Evolutionary conservation across 2,113 vertebrate species (phyloP).

Genomic region (Pholis gunnellus): DNA sequence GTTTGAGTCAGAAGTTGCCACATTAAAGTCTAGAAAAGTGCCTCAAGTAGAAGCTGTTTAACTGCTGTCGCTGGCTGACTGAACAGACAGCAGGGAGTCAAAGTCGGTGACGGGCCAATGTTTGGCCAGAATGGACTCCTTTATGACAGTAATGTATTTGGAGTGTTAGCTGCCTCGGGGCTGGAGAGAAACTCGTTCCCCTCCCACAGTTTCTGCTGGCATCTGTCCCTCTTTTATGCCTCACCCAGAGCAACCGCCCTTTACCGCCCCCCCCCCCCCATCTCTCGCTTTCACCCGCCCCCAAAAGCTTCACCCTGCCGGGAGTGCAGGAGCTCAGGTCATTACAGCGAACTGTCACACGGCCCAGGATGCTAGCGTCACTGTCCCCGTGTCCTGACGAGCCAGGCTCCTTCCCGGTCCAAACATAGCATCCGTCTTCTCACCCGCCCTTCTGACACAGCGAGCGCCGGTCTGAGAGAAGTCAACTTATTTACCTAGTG

Average conservation of each 20-base stretch:
- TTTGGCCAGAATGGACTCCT: conserved; percentile 77
- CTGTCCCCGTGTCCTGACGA: conserved; percentile 66
- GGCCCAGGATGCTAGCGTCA: conserved; percentile 67
- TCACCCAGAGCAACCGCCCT: conserved; percentile 66
- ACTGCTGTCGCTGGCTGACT: conserved; percentile 73
- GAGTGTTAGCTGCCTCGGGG: conserved; percentile 79
- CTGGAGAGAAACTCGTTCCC: conserved; percentile 77
- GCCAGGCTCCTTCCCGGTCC: conserved; percentile 65
- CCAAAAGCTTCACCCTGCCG: conserved; percentile 70
- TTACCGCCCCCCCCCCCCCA: conserved; percentile 47
- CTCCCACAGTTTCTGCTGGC: conserved; percentile 80
- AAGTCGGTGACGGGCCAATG: conserved; percentile 73
- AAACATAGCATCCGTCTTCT: conserved; percentile 76
- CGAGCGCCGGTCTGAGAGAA: conserved; percentile 42
- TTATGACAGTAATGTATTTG: conserved; percentile 80
- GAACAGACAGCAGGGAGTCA: conserved; percentile 76
- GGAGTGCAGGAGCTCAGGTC: conserved; percentile 72
- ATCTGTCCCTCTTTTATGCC: conserved; percentile 70
- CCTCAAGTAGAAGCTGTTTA: conserved; percentile 74
- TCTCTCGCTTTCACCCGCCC: conserved; percentile 31
- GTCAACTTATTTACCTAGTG: conserved; percentile 54
- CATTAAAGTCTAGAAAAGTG: conserved; percentile 71
- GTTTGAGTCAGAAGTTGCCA: conserved; percentile 61
- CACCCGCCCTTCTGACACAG: conserved; percentile 53
- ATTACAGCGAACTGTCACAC: conserved; percentile 79